Conservation (phyloP, 2,888 invertebrate genomes). For the Acronicta leporina region DNA sequence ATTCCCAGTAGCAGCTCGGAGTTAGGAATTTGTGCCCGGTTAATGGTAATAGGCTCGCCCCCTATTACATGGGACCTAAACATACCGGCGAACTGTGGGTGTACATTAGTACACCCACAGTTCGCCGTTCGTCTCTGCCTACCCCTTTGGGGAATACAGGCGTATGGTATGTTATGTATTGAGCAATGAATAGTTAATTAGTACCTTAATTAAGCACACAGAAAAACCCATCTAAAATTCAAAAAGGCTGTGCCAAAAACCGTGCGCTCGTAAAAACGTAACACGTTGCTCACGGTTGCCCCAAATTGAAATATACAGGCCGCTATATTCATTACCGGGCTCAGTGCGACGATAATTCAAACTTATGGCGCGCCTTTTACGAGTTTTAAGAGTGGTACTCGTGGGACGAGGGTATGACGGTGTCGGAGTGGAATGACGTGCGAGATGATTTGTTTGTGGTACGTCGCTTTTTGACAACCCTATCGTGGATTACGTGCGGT, state of each 20-base stretch:
- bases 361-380: constrained; percentile 82
- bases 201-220: constrained; percentile 47
- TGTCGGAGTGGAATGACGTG: constrained; percentile 41
- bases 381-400: constrained; percentile 81
- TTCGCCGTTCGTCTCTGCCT: too few relatives aligned
- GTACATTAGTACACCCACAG: too few relatives aligned
- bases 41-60: too few relatives aligned
- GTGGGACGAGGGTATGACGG: constrained; percentile 56
- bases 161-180: too few relatives aligned
- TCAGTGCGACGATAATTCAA: constrained; percentile 80
- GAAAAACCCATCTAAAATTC: constrained; percentile 46
- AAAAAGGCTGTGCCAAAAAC: constrained; percentile 56
- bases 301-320: constrained; percentile 86
- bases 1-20: too few relatives aligned
- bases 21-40: too few relatives aligned
- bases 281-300: constrained; percentile 68
- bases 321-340: constrained; percentile 83
- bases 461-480: constrained; percentile 28
- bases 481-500: constrained; percentile 25
- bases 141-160: too few relatives aligned
- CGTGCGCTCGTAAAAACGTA: constrained; percentile 68
- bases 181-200: constrained; percentile 47
- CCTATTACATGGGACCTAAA: too few relatives aligned
- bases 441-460: constrained; percentile 45
- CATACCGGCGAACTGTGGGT: too few relatives aligned